These are phyloP conservation scores for Sapajus apella DNA, from an alignment of 2,113 vertebrate species.

Conservation along the genomic window DNA sequence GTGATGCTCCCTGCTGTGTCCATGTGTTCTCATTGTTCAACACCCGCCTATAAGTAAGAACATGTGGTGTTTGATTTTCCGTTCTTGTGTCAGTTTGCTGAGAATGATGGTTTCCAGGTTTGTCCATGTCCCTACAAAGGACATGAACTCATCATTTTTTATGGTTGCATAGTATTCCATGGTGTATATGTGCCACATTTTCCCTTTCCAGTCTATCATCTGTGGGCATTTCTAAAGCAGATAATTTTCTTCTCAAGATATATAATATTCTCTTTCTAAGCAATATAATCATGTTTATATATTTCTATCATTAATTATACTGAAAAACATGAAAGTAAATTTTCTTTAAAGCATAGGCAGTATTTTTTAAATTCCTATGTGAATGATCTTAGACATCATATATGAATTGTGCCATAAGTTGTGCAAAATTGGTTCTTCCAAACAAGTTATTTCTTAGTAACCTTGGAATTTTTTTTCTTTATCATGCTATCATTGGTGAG, in stretches of 20 bases:
- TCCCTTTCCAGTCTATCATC: no score
- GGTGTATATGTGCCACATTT: no score
- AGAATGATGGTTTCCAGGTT: no score
- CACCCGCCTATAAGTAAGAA: no score
- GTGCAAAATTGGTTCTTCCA: background rate
- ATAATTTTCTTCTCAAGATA: background rate
- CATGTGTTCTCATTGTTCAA: no score
- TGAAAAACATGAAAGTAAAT: background rate
- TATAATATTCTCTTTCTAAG: background rate
- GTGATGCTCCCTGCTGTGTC: no score
- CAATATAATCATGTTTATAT: background rate
- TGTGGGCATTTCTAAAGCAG: background rate
- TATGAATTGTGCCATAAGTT: background rate
- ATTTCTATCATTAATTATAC: background rate
- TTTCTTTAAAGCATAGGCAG: background rate
- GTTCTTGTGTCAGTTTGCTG: no score
- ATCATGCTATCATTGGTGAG: background rate
- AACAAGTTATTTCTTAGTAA: background rate
- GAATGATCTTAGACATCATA: background rate
- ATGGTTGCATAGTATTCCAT: no score
- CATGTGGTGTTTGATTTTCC: no score
- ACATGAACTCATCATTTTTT: no score
- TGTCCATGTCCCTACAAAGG: no score
- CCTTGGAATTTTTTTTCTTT: background rate
- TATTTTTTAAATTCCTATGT: background rate